Base-by-base conservation (phyloP, 2,888 invertebrate genomes). In the Halocaridina rubra region DNA sequence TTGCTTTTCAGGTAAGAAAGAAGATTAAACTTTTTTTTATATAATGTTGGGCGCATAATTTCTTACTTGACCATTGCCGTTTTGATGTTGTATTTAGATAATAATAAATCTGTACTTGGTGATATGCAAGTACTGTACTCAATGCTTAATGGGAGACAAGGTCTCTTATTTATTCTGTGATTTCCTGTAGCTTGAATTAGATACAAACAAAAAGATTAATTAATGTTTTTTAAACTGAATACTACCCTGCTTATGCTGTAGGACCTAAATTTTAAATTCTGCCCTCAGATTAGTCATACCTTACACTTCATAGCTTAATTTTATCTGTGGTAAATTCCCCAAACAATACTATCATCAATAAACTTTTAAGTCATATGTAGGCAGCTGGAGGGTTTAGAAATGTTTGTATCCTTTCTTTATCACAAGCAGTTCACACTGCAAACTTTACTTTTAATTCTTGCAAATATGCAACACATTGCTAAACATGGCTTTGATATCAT, bases 21-120 rank as follows among this genome's bases (percentile, higher is more conserved):
- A 77, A 13, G 16, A 61, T 77, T 77, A 77, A 61, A 39, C 72
- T 74, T 77, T 77, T n/a, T n/a, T n/a, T n/a, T n/a, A 32, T 59
- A 77, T 22, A 59, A 61, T 77, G 77, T 77, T 77, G 19, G 61
- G 57, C 71, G 80, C 71, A 80, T 80, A 80, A 80, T 80, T 71
- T 77, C 77, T 71, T 80, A 80, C 39, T 57, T 39, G 24, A 71
- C 27, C 16, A 80, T 59, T 80, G 71, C 80, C 67, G 24, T 80
- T 80, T 79, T 80, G 59, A 69, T 80, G 80, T 80, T 69, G 80
- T 80, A 71, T 69, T n/a, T n/a, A n/a, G n/a, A n/a, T 80, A 80
- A 71, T 57, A 57, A 71, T 53, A 80, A 80, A 32, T 69, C 29
- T 39, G 27, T 69, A 80, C 80, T 80, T 69, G 32, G 69, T 80